Evolutionary conservation across 2,113 vertebrate genomes (phyloP).

Genomic region (Formicarius rufipectus): DNA sequence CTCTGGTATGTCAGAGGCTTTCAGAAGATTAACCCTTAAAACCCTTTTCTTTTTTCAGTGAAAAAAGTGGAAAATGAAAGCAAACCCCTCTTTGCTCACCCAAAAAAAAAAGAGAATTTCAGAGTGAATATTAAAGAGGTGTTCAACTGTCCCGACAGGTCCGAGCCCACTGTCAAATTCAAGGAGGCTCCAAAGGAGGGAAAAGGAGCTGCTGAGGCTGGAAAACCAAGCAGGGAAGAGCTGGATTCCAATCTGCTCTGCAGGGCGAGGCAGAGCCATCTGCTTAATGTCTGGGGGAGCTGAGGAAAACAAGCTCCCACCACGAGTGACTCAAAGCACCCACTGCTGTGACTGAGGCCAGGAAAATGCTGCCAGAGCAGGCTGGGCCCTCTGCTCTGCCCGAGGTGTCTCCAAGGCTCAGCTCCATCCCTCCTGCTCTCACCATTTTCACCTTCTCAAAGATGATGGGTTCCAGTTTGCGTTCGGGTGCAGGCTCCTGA

Average conservation of each 20-base stretch:
- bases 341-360: not conserved
- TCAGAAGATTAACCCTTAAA: not conserved
- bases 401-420: not conserved
- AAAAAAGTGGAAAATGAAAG: not conserved
- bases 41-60: not conserved
- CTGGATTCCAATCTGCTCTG: not conserved
- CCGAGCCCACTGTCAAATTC: not conserved
- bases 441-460: constrained; percentile 99
- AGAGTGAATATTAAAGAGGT: rapidly evolving
- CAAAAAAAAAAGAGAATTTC: not conserved
- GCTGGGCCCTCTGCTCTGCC: not conserved
- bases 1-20: not conserved
- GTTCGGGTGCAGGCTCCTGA: constrained; percentile 77
- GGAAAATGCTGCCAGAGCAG: not conserved
- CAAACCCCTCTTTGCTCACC: not conserved
- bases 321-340: not conserved
- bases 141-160: rapidly evolving
- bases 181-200: not conserved
- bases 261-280: not conserved
- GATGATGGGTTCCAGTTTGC: constrained; percentile 87
- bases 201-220: not conserved
- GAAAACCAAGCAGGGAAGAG: not conserved
- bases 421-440: not conserved
- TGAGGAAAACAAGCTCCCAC: constrained; percentile 5
- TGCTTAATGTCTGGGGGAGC: constrained; percentile 5